Evolutionary conservation across 37 sponge, comb jelly and placozoan species (phyloP).

Genomic region (Chondrosia reniformis): DNA sequence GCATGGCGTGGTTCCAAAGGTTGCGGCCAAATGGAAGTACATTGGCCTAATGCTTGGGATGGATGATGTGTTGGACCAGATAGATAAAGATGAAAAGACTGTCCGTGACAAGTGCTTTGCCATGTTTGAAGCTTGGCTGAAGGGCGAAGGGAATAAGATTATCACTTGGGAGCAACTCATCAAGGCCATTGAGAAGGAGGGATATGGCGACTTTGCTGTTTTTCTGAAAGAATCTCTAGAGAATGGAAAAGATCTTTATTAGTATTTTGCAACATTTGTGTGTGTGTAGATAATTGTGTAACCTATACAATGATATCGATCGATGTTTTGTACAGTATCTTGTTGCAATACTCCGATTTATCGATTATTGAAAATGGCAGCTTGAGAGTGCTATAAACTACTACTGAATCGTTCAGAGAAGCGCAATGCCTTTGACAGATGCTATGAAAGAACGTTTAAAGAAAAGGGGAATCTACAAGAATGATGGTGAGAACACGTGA

Average conservation of each 20-base stretch:
- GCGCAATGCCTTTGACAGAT: conserved; percentile 16
- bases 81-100: background rate
- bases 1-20: background rate
- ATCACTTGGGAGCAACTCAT: conserved; percentile 9
- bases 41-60: background rate
- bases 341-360: no score
- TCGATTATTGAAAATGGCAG: no score
- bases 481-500: background rate
- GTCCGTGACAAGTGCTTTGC: background rate
- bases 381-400: no score
- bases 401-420: no score
- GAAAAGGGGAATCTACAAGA: conserved; percentile 5
- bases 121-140: conserved; percentile 3
- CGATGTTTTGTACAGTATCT: no score
- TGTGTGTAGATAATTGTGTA: no score
- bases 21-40: conserved; percentile 10
- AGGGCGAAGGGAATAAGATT: background rate
- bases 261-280: no score
- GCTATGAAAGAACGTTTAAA: conserved; percentile 17
- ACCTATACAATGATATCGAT: no score
- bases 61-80: background rate
- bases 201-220: background rate
- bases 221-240: background rate
- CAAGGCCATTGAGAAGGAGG: background rate
- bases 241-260: background rate